These are phyloP conservation scores for Drosophila siamana DNA, from an alignment of 2,888 invertebrate species.

Conservation along the genomic window DNA sequence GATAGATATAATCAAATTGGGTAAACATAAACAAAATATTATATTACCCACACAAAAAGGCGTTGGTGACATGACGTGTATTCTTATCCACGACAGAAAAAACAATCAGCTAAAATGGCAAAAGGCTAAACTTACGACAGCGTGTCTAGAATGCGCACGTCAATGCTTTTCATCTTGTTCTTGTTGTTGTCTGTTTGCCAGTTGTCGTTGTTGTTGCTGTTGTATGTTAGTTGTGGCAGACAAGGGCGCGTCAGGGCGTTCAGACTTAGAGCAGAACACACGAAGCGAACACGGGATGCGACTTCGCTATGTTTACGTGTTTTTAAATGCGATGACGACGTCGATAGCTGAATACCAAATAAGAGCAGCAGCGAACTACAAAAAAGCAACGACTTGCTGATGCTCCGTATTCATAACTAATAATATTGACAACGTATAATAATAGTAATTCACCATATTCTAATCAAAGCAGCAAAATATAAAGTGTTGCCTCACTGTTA, in stretches of 20 bases:
- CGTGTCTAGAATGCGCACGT: constrained; percentile 76
- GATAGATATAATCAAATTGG: constrained; percentile 75
- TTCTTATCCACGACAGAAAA: constrained; percentile 40
- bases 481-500: too few relatives aligned
- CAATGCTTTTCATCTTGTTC: constrained; percentile 62
- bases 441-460: too few relatives aligned
- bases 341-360: constrained; percentile 49
- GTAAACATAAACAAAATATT: constrained; percentile 75
- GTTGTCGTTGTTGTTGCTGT: neutral
- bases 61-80: constrained; percentile 56
- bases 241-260: constrained; percentile 7
- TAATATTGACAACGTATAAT: too few relatives aligned
- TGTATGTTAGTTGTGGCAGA: constrained; percentile 2
- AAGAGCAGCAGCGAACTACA: constrained; percentile 11
- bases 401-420: neutral
- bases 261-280: constrained; percentile 23
- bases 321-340: constrained; percentile 65
- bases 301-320: constrained; percentile 54
- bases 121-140: constrained; percentile 66
- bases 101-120: constrained; percentile 76
- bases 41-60: constrained; percentile 65
- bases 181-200: neutral
- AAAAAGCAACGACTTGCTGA: neutral
- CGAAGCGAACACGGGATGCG: constrained; percentile 17
- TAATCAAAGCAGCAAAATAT: too few relatives aligned